Percentiles rank a stretch among this genome's conserved stretches.
These are phyloP conservation scores for Smittia aterrima DNA, from an alignment of 2,888 invertebrate species.

Conservation along the genomic window DNA sequence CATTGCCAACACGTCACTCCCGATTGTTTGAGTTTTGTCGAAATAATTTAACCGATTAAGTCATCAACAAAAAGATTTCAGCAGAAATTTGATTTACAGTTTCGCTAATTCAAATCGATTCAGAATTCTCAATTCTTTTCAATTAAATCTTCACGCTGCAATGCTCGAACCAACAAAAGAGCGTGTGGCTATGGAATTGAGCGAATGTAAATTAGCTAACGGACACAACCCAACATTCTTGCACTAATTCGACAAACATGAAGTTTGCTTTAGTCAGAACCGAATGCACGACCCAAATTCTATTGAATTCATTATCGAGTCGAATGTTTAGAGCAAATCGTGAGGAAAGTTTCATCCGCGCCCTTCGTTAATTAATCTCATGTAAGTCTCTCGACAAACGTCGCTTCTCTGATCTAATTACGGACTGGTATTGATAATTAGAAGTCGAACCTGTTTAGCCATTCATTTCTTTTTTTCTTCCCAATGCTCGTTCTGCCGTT, in stretches of 20 bases:
- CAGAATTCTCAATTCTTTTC: no score
- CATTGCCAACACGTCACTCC: no score
- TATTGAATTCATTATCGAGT: neutral
- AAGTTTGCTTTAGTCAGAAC: neutral
- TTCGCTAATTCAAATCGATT: no score
- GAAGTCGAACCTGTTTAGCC: neutral
- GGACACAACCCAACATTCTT: neutral
- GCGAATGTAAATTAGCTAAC: conserved; percentile 32
- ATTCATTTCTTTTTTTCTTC: neutral
- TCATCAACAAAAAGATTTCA: no score
- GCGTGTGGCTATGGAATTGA: neutral
- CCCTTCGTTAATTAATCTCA: neutral
- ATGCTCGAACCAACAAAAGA: no score
- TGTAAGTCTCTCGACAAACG: neutral
- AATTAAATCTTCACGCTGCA: no score
- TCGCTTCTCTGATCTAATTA: neutral
- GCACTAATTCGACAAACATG: conserved; percentile 27
- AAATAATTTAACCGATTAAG: no score
- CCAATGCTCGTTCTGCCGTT: neutral
- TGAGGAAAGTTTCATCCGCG: neutral
- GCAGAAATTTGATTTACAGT: no score
- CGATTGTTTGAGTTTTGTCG: no score
- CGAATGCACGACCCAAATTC: conserved; percentile 6
- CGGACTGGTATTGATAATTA: neutral
- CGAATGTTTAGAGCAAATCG: neutral